Base-by-base conservation (phyloP, 2,113 vertebrate genomes). In the Xyliphius kryptos region DNA sequence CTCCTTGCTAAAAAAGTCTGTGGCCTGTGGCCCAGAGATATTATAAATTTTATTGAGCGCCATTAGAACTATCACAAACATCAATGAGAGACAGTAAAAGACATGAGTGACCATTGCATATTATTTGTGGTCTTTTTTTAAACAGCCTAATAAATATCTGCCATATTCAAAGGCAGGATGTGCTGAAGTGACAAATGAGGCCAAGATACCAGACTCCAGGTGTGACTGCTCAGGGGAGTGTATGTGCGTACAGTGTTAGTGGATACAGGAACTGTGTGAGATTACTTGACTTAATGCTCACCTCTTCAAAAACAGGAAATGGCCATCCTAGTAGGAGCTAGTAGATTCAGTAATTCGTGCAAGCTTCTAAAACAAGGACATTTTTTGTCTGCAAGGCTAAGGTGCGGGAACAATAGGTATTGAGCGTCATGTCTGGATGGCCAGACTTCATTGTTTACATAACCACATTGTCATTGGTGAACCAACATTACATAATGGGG, bases 341-440 rank as follows among this genome's bases (percentile, higher is more conserved):
- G 67, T 52, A 67, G 32, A 74, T 75, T 77, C 77, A 78, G 74
- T 79, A 46, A 60, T 26, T 41, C 22, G 20, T 68, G 11, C 7
- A 22, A 12, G 9, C 41, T 26, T 46, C 62, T 77, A 73, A 72
- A 66, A 79, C 38, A 63, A 80, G 74, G 77, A 68, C 60, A 75
- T 71, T 72, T 74, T 66, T 58, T 74, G 61, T 22, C 19, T 21
- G 2, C 14, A 63, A 71, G 72, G 52, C 54, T 41, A 44, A 66
- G 58, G 68, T 83, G 81, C 86, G 85, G 81, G 82, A 87, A 85
- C 82, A 80, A 75, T 80, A 77, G 81, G 78, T 76, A 78, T 11
- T 16, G 70, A 57, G 61, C 19, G 76, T 67, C 75, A 63, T 75
- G 68, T 69, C 47, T 63, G 58, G 68, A 63, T 17, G 20, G 64